Conservation (phyloP, 2,888 invertebrate species). For the Limenitis camilla region DNA sequence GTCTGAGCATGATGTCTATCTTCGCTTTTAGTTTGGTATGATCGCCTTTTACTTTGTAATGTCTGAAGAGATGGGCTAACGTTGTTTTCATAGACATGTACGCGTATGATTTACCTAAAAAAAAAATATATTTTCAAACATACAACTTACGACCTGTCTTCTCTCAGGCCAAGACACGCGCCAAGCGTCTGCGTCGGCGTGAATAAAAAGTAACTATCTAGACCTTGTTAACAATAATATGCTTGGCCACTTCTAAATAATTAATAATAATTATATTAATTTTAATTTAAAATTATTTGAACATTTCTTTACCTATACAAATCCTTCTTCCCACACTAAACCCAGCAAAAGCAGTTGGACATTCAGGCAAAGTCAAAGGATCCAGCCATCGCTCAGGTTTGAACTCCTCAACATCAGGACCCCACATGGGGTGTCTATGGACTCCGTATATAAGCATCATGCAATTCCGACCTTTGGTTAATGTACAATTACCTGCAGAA, state of each 20-base stretch:
- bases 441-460: conserved; percentile 33
- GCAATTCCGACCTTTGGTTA: conserved; percentile 32
- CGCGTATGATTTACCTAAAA: conserved; percentile 50
- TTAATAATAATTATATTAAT: too few relatives aligned
- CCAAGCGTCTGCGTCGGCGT: too few relatives aligned
- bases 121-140: neutral
- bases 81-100: conserved; percentile 54
- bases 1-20: conserved; percentile 48
- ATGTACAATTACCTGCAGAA: conserved; percentile 31
- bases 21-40: conserved; percentile 40
- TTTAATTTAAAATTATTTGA: too few relatives aligned
- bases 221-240: too few relatives aligned
- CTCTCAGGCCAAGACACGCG: too few relatives aligned
- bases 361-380: conserved; percentile 24
- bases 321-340: conserved; percentile 35
- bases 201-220: too few relatives aligned
- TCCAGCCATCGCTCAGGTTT: conserved; percentile 1
- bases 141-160: too few relatives aligned
- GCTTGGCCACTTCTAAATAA: too few relatives aligned
- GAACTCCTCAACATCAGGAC: neutral
- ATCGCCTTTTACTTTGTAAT: conserved; percentile 40
- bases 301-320: conserved; percentile 35
- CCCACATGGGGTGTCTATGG: conserved; percentile 29
- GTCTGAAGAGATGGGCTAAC: conserved; percentile 42
- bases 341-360: conserved; percentile 1